These are phyloP conservation scores for Pseudotriccus pelzelni DNA, from an alignment of 2,797 vertebrate species.

Conservation along the genomic window DNA sequence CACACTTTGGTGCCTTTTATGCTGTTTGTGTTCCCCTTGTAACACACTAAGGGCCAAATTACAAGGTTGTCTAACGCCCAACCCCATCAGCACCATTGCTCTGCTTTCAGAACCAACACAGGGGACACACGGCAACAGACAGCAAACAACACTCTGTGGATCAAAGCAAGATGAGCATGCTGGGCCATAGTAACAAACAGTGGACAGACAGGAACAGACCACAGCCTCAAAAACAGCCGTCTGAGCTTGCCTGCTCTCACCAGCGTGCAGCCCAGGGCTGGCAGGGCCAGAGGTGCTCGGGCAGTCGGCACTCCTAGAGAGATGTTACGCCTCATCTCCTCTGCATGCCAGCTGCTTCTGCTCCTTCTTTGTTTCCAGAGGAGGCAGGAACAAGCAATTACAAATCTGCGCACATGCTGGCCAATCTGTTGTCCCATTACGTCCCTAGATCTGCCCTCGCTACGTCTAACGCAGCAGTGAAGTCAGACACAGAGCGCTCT, in stretches of 20 bases:
- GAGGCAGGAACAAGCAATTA: neutral
- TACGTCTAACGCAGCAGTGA: neutral
- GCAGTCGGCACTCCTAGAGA: neutral
- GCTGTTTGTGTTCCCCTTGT: neutral
- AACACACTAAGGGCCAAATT: neutral
- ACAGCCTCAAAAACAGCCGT: neutral
- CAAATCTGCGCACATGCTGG: neutral
- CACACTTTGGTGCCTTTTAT: neutral
- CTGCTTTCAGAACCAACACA: neutral
- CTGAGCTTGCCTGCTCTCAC: neutral
- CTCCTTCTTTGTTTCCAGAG: neutral
- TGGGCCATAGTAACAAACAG: neutral
- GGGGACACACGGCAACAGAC: neutral
- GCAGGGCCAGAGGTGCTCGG: neutral
- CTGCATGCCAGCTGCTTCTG: neutral
- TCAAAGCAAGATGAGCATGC: accelerated
- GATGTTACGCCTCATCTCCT: neutral
- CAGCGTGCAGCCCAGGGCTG: neutral
- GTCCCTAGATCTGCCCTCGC: neutral
- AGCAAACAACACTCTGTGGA: neutral
- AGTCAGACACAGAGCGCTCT: neutral
- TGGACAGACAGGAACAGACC: neutral
- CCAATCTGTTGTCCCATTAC: neutral
- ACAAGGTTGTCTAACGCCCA: neutral
- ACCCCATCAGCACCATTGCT: neutral